Percentiles rank a stretch among this genome's conserved stretches.
Conservation (phyloP, 2,797 vertebrate genomes). For the Mastacembelus armatus region DNA sequence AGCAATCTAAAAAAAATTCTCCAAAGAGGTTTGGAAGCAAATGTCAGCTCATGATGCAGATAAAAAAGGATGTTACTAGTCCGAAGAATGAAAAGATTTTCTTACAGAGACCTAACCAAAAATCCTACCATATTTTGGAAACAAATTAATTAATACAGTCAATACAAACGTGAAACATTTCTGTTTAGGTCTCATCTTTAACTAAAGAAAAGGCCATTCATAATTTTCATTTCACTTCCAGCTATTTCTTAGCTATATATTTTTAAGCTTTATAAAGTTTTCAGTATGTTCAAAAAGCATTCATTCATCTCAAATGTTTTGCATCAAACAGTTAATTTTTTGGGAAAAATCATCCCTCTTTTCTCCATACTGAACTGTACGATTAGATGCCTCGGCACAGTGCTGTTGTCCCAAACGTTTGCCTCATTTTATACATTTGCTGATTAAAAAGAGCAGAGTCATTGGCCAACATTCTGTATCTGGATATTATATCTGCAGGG, state of each 20-base stretch:
- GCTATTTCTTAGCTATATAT: conserved; percentile 2
- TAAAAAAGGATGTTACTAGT: conserved; percentile 37
- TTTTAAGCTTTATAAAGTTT: too few relatives aligned
- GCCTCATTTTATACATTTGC: conserved; percentile 18
- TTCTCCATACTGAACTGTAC: background rate
- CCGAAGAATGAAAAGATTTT: conserved; percentile 40
- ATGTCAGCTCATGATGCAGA: conserved; percentile 48
- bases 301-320: background rate
- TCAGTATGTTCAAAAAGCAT: background rate
- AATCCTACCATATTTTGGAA: conserved; percentile 18
- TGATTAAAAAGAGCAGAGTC: conserved; percentile 20
- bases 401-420: background rate
- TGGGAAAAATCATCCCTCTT: background rate
- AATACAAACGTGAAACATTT: background rate
- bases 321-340: conserved; percentile 1
- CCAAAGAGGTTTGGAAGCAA: conserved; percentile 45
- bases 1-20: conserved; percentile 41
- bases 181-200: background rate
- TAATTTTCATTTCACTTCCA: background rate
- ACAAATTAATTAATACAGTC: background rate
- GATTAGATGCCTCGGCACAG: too few relatives aligned
- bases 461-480: conserved; percentile 4
- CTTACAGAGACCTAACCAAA: conserved; percentile 29
- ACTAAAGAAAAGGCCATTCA: conserved; percentile 4
- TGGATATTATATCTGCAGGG: conserved; percentile 29